Evolutionary conservation across 2,797 vertebrate species (phyloP), one percentile per base, ranked within the genome.

Genomic region (Sebastes cheni): DNA sequence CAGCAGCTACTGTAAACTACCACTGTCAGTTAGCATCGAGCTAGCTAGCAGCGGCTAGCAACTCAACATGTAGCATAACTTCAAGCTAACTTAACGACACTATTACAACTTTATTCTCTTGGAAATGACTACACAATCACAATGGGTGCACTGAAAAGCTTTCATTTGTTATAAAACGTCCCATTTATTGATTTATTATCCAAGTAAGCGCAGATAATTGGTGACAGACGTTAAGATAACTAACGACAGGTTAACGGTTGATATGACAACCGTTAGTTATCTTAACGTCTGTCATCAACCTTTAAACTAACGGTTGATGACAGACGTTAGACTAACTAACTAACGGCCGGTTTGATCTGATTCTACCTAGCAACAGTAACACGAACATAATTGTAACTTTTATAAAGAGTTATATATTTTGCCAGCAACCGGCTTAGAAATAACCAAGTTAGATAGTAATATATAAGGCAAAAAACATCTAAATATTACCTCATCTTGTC

Each of bases 401-500:
- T 78, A 10, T 6, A 4, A 18, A 54, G 50, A n/a, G 34, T 36
- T 4, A 5, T 6, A 42, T 8, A 9, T 18, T n/a, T 4, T 8
- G 0, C 1, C 8, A 2, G 1, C 23, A 10, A 10, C 1, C 1
- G 5, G 5, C 8, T 36, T 7, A 14, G 0, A 5, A 7, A 14
- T 8, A 72, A 2, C 1, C 6, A n/a, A 6, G 2, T 3, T 8
- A 2, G 2, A 56, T 1, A n/a, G 46, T 7, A 2, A 20, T 8
- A 7, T 2, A 20, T 34, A n/a, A 50, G 60, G 4, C 4, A 42
- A 42, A 46, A 11, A 67, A 67, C 65, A 56, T 0, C 6, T 3
- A 7, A 27, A 69, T 29, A 8, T 86, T 94, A 95, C 94, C 94
- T 95, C 92, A 95, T 93, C 83, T 87, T 84, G 86, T 72, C 89